Evolutionary conservation across 2,113 vertebrate genomes (phyloP), one percentile per base, ranked within the genome.

Genomic region (Martes martes): DNA sequence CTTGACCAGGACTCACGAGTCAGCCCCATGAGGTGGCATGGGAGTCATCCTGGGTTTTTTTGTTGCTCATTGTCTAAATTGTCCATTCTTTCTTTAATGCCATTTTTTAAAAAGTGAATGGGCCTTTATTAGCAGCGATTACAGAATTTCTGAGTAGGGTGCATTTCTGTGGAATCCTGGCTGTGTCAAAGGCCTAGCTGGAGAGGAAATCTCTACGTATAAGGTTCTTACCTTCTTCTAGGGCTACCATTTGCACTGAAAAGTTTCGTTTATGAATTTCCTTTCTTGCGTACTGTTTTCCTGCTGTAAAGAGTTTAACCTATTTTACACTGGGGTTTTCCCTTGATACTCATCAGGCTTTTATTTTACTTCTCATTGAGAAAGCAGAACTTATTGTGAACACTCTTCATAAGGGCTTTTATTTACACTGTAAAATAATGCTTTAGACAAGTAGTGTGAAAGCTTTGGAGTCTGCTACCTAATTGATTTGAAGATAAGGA

Each of bases 1-100:
- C 52, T 73, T 78, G 2, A n/a, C 14, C 26, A 71, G 23, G 65
- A 42, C 15, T 81, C 85, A n/a, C 79, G 93, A 50, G 76, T 96
- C 52, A 96, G 16, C 76, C 67, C 61, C 90, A 7, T 33, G 88
- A 97, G 91, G 69, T 55, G 69, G 78, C 65, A n/a, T 21, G 89
- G 76, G 84, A 45, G 76, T 92, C 13, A 42, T 69, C 31, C 24
- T 24, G 14, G 63, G 81, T 33, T 82, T 84, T 79, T 45, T 76
- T 93, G 45, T 89, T 96, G 74, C 6, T 59, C 15, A 63, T 96
- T 88, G 39, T 42, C 86, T 95, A 83, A 31, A 4, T 95, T 83
- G 87, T 96, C 94, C 76, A 78, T 67, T 97, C 92, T 93, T 97
- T 98, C 23, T 91, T 95, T 78, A 79, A 67, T 90, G 24, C 84